Evolutionary conservation across 2,113 vertebrate genomes (phyloP).

Genomic region (Oncorhynchus keta): DNA sequence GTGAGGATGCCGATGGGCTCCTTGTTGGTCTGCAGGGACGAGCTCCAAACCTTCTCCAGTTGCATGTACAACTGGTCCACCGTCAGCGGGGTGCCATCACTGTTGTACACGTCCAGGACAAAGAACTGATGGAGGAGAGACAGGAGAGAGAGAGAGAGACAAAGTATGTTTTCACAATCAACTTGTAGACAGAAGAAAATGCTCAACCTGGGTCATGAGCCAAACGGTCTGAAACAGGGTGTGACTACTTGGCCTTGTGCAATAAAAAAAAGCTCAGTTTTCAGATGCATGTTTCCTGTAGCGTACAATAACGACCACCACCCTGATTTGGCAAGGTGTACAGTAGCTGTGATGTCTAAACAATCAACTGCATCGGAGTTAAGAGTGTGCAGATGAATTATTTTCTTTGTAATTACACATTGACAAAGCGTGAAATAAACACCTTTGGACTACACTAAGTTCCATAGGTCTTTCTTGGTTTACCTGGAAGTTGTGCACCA

Average conservation of each 20-base stretch:
- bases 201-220: not conserved
- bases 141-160: not conserved
- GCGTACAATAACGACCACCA: no score
- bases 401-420: no score
- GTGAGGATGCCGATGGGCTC: constrained; percentile 94
- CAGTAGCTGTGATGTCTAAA: no score
- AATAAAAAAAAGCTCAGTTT: no score
- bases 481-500: constrained; percentile 95
- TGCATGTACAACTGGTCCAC: constrained; percentile 85
- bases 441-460: not conserved
- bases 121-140: constrained; percentile 80
- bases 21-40: constrained; percentile 77
- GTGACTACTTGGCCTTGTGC: no score
- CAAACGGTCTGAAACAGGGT: not conserved
- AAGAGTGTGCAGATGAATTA: no score
- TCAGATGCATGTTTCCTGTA: no score
- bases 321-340: no score
- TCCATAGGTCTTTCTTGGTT: constrained; percentile 12
- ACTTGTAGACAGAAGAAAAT: not conserved
- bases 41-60: constrained; percentile 90
- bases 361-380: no score
- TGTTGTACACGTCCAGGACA: constrained; percentile 87
- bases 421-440: not conserved
- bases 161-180: no score
- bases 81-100: constrained; percentile 82